phyloP scores from a whole-genome alignment of 2,113 vertebrate species.

The Campylomormyrus numenius region DNA sequence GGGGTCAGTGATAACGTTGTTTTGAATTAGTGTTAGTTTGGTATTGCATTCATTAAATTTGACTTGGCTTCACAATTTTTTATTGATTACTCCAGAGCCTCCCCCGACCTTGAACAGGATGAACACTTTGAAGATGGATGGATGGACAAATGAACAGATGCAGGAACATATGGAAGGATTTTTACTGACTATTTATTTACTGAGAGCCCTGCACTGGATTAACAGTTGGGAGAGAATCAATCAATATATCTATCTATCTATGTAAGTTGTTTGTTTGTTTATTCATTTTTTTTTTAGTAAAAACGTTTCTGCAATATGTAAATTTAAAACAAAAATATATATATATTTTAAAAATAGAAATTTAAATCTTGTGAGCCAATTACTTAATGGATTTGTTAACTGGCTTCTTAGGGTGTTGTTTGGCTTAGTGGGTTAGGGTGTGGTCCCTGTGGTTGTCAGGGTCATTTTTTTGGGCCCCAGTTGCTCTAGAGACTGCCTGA shows the following conservation, averaged over 20 bases:
- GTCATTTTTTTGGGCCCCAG: not conserved
- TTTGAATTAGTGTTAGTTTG: not conserved
- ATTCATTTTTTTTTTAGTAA: not conserved
- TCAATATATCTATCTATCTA: not conserved
- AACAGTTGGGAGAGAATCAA: not conserved
- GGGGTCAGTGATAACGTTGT: not conserved
- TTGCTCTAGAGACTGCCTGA: not conserved
- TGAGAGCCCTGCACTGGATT: not conserved
- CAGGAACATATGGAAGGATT: not conserved
- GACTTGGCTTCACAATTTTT: not conserved
- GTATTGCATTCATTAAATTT: not conserved
- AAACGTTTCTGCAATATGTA: not conserved
- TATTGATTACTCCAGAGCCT: not conserved
- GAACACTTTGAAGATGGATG: not conserved
- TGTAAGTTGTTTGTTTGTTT: not conserved
- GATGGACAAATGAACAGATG: not conserved
- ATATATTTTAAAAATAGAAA: not conserved
- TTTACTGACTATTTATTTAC: not conserved
- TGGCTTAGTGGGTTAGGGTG: no score
- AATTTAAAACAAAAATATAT: not conserved
- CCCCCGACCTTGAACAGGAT: not conserved
- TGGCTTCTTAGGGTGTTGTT: not conserved
- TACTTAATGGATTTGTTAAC: not conserved
- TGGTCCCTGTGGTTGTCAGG: not conserved
- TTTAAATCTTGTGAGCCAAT: not conserved